phyloP scores from a whole-genome alignment of 2,888 invertebrate genomes.

The Hybos culiciformis region DNA sequence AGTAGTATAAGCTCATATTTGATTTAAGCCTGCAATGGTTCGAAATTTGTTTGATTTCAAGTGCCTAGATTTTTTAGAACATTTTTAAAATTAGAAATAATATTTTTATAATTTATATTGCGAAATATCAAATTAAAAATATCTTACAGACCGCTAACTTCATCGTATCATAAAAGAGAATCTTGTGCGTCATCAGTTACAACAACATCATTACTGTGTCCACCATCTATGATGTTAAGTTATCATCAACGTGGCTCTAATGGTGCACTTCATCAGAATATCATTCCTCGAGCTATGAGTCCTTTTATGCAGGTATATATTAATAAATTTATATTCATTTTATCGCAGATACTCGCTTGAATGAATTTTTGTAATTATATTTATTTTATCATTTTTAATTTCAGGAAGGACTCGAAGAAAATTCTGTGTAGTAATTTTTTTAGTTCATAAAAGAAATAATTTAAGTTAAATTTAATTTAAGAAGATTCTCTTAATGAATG shows the following conservation, averaged over 20 bases:
- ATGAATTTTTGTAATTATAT: not conserved
- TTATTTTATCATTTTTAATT: too few species aligned
- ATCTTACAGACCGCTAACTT: not conserved
- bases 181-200: not conserved
- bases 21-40: too few species aligned
- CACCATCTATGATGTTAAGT: not conserved
- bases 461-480: not conserved
- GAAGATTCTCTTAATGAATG: too few species aligned
- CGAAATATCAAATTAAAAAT: too few species aligned
- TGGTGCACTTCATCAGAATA: not conserved
- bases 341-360: not conserved
- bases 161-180: not conserved
- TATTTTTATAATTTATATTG: too few species aligned
- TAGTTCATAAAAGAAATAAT: not conserved
- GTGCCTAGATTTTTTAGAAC: too few species aligned
- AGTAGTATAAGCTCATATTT: too few species aligned
- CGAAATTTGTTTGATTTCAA: too few species aligned
- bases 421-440: not conserved
- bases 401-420: not conserved
- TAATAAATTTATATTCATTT: not conserved
- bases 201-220: not conserved
- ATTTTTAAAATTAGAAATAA: too few species aligned
- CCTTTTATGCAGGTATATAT: not conserved
- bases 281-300: not conserved
- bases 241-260: not conserved